Conservation (phyloP, 2,797 vertebrate genomes). For the Meda fulgida region DNA sequence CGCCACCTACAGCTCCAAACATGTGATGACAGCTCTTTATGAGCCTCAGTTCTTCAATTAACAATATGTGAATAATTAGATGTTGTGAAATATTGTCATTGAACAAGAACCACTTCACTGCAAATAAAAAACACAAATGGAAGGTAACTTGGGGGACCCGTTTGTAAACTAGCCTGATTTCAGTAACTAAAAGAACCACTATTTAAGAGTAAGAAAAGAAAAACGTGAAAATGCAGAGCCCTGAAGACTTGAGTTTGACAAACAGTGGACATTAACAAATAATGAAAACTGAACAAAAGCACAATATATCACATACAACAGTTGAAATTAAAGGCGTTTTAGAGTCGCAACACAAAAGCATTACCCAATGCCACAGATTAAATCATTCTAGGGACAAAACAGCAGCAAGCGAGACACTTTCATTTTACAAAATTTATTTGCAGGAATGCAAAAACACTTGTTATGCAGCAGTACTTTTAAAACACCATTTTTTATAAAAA, state of each 20-base stretch:
- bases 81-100: not conserved
- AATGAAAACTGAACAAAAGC: not conserved
- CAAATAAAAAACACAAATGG: not conserved
- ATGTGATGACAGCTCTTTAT: too few species aligned
- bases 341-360: too few species aligned
- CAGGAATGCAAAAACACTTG: conserved; percentile 91
- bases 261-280: not conserved
- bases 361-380: not conserved
- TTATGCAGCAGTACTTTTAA: conserved; percentile 90
- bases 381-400: not conserved
- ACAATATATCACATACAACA: not conserved
- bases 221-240: not conserved
- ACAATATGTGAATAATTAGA: not conserved
- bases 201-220: not conserved
- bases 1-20: too few species aligned
- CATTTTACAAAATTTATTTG: conserved; percentile 97
- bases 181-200: not conserved
- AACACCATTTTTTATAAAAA: conserved; percentile 80
- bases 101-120: not conserved
- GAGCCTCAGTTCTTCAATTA: too few species aligned
- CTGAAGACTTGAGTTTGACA: not conserved
- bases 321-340: too few species aligned
- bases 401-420: conserved; percentile 65
- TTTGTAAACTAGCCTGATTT: not conserved
- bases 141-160: not conserved